Base-by-base conservation (phyloP, 2,113 vertebrate genomes). In the Nansenia antarctica region DNA sequence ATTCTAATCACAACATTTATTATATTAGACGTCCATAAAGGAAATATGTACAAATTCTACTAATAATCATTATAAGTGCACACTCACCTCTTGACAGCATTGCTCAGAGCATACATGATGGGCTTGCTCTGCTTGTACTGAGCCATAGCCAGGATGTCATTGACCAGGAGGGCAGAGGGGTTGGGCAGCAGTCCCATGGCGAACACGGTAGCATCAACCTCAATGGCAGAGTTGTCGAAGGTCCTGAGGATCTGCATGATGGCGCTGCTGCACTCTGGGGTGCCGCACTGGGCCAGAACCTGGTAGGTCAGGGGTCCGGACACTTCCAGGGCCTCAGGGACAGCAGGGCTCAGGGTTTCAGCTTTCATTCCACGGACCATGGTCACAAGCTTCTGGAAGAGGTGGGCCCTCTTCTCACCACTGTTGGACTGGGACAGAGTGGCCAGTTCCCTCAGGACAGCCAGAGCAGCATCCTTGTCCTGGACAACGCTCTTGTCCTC, bases 271-370 rank as follows among this genome's bases (percentile, higher is more conserved):
- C 95, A 98, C 75, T 95, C 94, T 14, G 93, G 90, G 34, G 94
- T 97, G 58, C 97, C 97, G 0, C 96, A 99, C 85, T 98, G 97
- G 60, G 85, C 80, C 84, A 99, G 85, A 35, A 94, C 93, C 90
- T 99, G 96, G 53, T 95, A 67, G 14, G 94, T 94, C 79, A 98
- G 78, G 22, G 92, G 87, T 39, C 90, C 94, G 81, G 80, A 90
- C 54, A 91, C 57, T 0, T 34, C 67, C n/a, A 90, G 42, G 15
- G 87, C 89, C 45, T 90, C 84, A 0, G 86, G 81, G 30, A 92
- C 42, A 39, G 73, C 75, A 1, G 74, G 35, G 0, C 82, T 70
- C 66, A 99, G 74, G 12, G 90, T 93, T 53, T 88, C 85, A 3
- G 82, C 76, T 22, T 88, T 92, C 60, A 96, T 91, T 73, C 88